Conservation (phyloP, 2,888 invertebrate species). For the Amblyjoppa fuscipennis region DNA sequence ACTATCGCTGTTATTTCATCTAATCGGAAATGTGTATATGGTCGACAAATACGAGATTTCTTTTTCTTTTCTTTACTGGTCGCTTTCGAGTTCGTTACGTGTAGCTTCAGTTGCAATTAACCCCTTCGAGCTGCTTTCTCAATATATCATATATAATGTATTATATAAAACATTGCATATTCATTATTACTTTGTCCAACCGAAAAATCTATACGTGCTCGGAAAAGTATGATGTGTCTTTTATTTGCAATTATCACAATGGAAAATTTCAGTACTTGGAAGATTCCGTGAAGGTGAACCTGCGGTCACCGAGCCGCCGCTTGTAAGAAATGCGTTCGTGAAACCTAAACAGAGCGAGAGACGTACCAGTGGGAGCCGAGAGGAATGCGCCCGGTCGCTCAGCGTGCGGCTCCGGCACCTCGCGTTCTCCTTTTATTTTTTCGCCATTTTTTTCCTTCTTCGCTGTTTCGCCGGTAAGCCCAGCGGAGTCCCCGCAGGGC, state of each 20-base stretch:
- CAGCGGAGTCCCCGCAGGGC: conserved; percentile 6
- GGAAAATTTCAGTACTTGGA: background rate
- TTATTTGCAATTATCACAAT: background rate
- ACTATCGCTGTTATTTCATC: too few relatives aligned
- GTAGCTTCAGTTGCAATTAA: too few relatives aligned
- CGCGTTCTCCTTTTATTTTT: conserved; percentile 9
- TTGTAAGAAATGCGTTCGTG: background rate
- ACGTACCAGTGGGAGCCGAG: background rate
- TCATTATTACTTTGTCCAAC: too few relatives aligned
- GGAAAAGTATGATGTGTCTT: background rate
- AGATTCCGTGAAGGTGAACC: background rate
- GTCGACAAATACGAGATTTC: too few relatives aligned
- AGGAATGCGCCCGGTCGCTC: conserved; percentile 17
- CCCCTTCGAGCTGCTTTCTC: too few relatives aligned
- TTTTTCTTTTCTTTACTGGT: too few relatives aligned
- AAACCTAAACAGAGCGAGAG: conserved; percentile 1
- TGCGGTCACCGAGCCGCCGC: background rate
- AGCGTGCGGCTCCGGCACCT: conserved; percentile 20
- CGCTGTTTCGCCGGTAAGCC: conserved; percentile 28
- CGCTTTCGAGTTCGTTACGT: too few relatives aligned
- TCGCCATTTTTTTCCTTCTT: conserved; percentile 15
- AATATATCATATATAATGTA: too few relatives aligned
- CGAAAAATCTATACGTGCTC: too few relatives aligned
- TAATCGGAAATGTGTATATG: too few relatives aligned
- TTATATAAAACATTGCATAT: too few relatives aligned